Evolutionary conservation across 2,888 invertebrate genomes (phyloP).

Genomic region (Catocala sponsa): DNA sequence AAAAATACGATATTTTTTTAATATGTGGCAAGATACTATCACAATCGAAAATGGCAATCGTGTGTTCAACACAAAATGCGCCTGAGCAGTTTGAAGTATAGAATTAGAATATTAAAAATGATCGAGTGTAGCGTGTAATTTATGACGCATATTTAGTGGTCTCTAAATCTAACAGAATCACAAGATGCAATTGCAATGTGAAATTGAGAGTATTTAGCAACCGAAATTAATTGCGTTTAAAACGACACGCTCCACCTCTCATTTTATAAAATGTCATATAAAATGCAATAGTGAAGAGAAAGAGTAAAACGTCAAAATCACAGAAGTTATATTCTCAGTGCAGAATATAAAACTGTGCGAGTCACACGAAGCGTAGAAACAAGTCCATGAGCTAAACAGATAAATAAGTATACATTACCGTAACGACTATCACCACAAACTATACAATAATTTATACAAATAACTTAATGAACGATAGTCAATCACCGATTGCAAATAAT

Average conservation of each 20-base stretch:
- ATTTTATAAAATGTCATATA: slow-evolving; percentile 45
- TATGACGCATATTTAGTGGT: slow-evolving; percentile 10
- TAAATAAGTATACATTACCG: slow-evolving; percentile 61
- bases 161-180: neutral
- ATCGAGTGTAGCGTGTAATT: slow-evolving; percentile 28
- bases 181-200: neutral
- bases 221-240: neutral
- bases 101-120: slow-evolving; percentile 36
- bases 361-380: slow-evolving; percentile 50
- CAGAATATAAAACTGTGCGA: slow-evolving; percentile 64
- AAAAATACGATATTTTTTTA: slow-evolving; percentile 58
- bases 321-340: slow-evolving; percentile 61
- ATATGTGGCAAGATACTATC: slow-evolving; percentile 84
- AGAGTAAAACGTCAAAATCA: slow-evolving; percentile 53
- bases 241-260: slow-evolving; percentile 31
- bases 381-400: slow-evolving; percentile 66
- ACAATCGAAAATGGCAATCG: slow-evolving; percentile 74
- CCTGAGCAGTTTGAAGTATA: slow-evolving; percentile 62
- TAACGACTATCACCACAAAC: slow-evolving; percentile 30
- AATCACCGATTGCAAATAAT: slow-evolving; percentile 71
- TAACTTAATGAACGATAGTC: slow-evolving; percentile 72
- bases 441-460: slow-evolving; percentile 73
- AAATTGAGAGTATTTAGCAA: neutral
- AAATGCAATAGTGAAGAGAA: slow-evolving; percentile 49
- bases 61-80: slow-evolving; percentile 65